Evolutionary conservation across 1,140 invertebrate species (phyloP).

Genomic region (Drosophila arawakana): DNA sequence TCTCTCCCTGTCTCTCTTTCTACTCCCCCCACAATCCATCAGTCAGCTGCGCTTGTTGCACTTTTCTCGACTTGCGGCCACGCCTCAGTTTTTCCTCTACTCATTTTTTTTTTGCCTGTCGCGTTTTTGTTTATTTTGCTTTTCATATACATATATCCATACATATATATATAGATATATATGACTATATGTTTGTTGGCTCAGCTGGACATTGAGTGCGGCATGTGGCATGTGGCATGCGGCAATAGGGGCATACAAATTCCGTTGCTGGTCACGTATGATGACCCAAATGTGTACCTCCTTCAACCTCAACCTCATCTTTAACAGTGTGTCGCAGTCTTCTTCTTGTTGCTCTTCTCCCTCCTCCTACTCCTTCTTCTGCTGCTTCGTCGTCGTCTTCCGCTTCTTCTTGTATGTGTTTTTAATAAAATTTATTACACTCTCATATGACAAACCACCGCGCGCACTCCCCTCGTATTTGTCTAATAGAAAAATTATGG

Average conservation of each 20-base stretch:
- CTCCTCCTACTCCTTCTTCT: neutral
- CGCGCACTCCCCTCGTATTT: conserved; percentile 48
- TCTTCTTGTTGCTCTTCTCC: too few species aligned
- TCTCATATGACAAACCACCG: conserved; percentile 56
- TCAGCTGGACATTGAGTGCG: conserved; percentile 62
- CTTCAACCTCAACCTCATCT: conserved; percentile 21
- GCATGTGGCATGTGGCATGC: neutral
- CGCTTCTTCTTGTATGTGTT: conserved; percentile 53
- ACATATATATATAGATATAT: too few species aligned
- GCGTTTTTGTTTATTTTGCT: conserved; percentile 62
- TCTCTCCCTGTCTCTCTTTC: neutral
- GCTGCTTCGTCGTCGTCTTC: neutral
- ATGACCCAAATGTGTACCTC: conserved; percentile 68
- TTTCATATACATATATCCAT: conserved; percentile 50
- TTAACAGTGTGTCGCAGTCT: conserved; percentile 13
- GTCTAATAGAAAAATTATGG: conserved; percentile 79
- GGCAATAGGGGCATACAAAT: conserved; percentile 26
- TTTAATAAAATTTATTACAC: conserved; percentile 81
- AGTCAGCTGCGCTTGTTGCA: conserved; percentile 47
- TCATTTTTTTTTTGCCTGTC: neutral
- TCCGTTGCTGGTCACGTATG: conserved; percentile 72
- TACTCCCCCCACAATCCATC: too few species aligned
- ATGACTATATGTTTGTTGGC: conserved; percentile 29
- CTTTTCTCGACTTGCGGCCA: conserved; percentile 31
- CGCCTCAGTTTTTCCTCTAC: neutral